Evolutionary conservation across 2,113 vertebrate genomes (phyloP).

Genomic region (Campylomormyrus numenius): DNA sequence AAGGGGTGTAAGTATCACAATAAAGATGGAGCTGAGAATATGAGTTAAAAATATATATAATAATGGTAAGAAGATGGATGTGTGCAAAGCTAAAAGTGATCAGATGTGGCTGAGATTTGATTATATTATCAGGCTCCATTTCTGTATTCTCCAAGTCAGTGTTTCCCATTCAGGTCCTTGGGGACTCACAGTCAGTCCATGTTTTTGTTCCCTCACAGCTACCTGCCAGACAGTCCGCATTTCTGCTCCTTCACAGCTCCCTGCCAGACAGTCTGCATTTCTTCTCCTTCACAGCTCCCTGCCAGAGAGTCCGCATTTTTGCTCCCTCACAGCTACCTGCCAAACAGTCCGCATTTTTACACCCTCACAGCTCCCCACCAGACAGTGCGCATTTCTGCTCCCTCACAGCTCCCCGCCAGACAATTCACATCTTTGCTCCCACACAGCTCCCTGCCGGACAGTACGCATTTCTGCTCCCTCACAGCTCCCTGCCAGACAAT

Average conservation of each 20-base stretch:
- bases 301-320: neutral
- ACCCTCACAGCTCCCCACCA: no score
- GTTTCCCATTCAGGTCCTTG: neutral
- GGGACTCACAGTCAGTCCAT: neutral
- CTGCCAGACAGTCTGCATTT: neutral
- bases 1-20: neutral
- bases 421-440: neutral
- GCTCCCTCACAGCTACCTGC: neutral
- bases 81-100: neutral
- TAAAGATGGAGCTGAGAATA: neutral
- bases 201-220: neutral
- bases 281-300: neutral
- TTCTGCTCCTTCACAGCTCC: neutral
- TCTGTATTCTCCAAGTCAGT: neutral
- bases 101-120: neutral
- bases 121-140: neutral
- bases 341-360: neutral
- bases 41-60: neutral
- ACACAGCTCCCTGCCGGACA: neutral
- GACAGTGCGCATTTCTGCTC: fast-evolving
- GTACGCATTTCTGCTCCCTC: neutral
- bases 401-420: neutral
- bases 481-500: neutral
- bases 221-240: neutral
- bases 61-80: neutral